phyloP scores from a whole-genome alignment of 2,888 invertebrate species.

The Nymphalis polychloros region DNA sequence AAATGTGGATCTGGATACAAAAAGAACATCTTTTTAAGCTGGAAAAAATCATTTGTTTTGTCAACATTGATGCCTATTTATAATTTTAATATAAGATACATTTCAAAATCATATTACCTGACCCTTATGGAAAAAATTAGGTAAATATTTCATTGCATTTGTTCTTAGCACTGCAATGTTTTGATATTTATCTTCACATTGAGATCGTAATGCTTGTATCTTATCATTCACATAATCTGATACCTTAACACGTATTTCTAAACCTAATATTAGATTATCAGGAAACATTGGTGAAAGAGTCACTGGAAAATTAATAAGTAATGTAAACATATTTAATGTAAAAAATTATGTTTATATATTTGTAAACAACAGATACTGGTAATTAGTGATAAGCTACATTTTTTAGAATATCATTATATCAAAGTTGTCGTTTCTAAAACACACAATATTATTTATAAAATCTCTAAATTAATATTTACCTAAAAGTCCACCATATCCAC shows the following conservation, averaged over 20 bases:
- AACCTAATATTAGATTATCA: conserved; percentile 92
- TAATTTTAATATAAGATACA: neutral
- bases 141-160: conserved; percentile 99
- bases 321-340: neutral
- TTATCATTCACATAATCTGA: conserved; percentile 98
- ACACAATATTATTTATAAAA: neutral
- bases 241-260: conserved; percentile 99
- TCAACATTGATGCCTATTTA: too few relatives aligned
- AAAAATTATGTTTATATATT: neutral
- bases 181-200: conserved; percentile 88
- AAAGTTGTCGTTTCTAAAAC: neutral
- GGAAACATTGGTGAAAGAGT: conserved; percentile 96
- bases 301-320: conserved; percentile 77
- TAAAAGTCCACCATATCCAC: conserved; percentile 98
- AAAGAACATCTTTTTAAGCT: conserved; percentile 98
- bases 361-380: too few relatives aligned
- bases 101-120: conserved; percentile 82
- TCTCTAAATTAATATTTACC: conserved; percentile 69
- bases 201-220: conserved; percentile 91
- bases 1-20: conserved; percentile 99
- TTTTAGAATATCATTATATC: neutral
- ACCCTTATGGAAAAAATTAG: conserved; percentile 97
- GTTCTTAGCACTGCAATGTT: conserved; percentile 97
- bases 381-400: neutral
- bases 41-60: conserved; percentile 52